phyloP scores from a whole-genome alignment of 2,888 invertebrate species.

The Drosophila koepferae region DNA sequence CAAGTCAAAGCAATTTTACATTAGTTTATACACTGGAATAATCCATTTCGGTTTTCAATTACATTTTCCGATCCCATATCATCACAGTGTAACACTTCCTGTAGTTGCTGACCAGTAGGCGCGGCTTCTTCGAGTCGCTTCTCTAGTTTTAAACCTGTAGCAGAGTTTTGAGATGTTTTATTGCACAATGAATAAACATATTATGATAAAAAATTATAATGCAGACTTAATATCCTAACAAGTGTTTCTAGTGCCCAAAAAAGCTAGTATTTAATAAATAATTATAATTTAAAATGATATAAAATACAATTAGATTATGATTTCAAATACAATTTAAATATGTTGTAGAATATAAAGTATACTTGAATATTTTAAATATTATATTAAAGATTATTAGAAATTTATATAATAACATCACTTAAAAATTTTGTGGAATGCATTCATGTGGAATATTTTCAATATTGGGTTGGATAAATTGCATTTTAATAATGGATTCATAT shows the following conservation, averaged over 20 bases:
- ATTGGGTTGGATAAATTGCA: not conserved
- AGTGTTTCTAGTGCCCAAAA: not conserved
- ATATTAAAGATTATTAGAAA: not conserved
- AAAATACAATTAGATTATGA: too few relatives aligned
- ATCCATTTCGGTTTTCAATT: slow-evolving; percentile 24
- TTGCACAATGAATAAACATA: not conserved
- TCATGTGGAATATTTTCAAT: too few relatives aligned
- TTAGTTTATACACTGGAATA: not conserved
- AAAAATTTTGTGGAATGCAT: too few relatives aligned
- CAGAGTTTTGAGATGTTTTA: not conserved
- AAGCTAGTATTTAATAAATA: too few relatives aligned
- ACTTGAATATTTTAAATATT: not conserved
- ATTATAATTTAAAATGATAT: too few relatives aligned
- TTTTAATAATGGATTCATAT: not conserved
- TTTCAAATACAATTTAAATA: too few relatives aligned
- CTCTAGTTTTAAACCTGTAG: slow-evolving; percentile 86
- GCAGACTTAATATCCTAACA: too few relatives aligned
- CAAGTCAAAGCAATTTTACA: not conserved
- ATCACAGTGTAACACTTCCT: slow-evolving; percentile 87
- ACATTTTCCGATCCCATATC: slow-evolving; percentile 87
- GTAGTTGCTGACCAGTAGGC: slow-evolving; percentile 89
- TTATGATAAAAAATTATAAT: not conserved
- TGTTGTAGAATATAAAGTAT: not conserved
- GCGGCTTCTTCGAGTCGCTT: slow-evolving; percentile 89
- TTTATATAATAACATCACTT: not conserved